Evolutionary conservation across 2,797 vertebrate genomes (phyloP).

Genomic region (Acipenser oxyrinchus): DNA sequence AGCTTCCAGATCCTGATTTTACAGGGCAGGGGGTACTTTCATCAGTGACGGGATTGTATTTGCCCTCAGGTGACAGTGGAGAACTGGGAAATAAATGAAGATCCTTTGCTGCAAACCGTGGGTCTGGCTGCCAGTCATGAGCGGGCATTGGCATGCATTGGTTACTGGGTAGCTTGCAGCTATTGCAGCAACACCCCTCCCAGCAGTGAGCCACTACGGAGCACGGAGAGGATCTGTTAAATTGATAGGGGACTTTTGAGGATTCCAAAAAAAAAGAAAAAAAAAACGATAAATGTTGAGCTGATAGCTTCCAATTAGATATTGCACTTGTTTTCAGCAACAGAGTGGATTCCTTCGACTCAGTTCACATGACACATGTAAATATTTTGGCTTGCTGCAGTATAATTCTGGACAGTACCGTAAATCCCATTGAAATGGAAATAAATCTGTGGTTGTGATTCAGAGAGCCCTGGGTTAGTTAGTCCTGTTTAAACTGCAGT

Average conservation of each 20-base stretch:
- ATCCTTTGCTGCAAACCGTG: constrained; percentile 5
- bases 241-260: constrained; percentile 2
- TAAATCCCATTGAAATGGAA: too few species aligned
- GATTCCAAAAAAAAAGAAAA: background rate
- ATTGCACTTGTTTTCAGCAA: constrained; percentile 24
- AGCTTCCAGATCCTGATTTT: constrained; percentile 12
- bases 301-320: constrained; percentile 1
- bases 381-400: too few species aligned
- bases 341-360: constrained; percentile 11
- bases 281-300: background rate
- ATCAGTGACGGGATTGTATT: constrained; percentile 14
- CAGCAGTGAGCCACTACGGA: constrained; percentile 2
- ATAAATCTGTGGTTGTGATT: too few species aligned
- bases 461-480: too few species aligned
- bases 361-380: too few species aligned
- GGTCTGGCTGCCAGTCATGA: constrained; percentile 3
- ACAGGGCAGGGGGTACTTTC: constrained; percentile 16
- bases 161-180: constrained; percentile 5
- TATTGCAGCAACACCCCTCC: background rate
- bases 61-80: constrained; percentile 15
- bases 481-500: too few species aligned
- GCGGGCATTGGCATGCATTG: constrained; percentile 5
- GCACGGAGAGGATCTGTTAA: background rate
- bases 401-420: too few species aligned
- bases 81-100: constrained; percentile 10